Evolutionary conservation across 2,797 vertebrate genomes (phyloP), one percentile per base, ranked within the genome.

Genomic region (Macroramphosus scolopax): DNA sequence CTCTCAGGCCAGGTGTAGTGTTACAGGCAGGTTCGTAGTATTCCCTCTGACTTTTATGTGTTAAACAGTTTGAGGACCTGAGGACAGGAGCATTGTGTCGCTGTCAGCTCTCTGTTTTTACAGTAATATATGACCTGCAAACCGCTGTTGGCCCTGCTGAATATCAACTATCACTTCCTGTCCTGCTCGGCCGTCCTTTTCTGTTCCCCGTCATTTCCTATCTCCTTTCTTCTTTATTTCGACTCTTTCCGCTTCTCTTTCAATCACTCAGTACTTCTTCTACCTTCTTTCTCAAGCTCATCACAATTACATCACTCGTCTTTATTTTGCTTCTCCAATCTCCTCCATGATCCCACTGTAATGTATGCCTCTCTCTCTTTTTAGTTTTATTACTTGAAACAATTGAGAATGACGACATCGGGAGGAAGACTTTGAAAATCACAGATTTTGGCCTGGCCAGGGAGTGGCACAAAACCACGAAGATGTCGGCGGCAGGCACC

Each of bases 401-500:
- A 81, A 94, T 97, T 43, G 93, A 96, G 40, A 90, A 94, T 30
- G 93, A 96, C 49, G 93, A 97, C 82, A 89, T 98, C 32, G 90
- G 88, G 56, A 93, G 93, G 77, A 98, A 98, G 87, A 98, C 92
- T 3, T 74, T 98, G 88, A 98, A 98, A 90, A 98, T 98, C 75
- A 97, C 96, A 6, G 96, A 98, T 78, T 98, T 98, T 3, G 95
- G 96, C 67, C 71, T 98, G 50, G 95, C 96, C 2, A 85, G 96
- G 74, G 95, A 98, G 67, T 98, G 95, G 96, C 93, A 97, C 85
- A 91, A 92, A 77, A 98, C 95, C 18, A 98, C 96, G 37, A 94
- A 93, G 75, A 98, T 98, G 95, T 96, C 94, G 1, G 92, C 95
- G 0, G 95, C 93, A 0, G 95, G 95, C 38, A 98, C 96, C 3